Evolutionary conservation across 2,113 vertebrate genomes (phyloP), one percentile per base, ranked within the genome.

Genomic region (Passer domesticus): DNA sequence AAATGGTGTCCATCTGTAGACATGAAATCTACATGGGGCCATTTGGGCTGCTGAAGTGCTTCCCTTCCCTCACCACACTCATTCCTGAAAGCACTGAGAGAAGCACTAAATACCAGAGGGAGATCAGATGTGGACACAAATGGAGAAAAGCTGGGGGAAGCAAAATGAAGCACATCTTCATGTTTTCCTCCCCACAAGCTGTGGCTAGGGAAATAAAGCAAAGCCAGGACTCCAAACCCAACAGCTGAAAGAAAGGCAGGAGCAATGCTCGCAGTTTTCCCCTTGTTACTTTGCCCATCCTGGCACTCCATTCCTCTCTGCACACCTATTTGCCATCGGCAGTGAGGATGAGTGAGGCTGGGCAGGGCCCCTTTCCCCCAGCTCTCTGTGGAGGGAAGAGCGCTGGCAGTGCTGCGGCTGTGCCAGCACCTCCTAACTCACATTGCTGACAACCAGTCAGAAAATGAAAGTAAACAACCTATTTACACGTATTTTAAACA

Each of bases 401-500:
- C 25, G 2, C 16, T 50, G 85, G 53, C 69, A 39, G 28, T 35
- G 63, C 74, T 78, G 18, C 0, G 1, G 44, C 9, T 5, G 0
- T 39, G 70, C 39, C 33, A 56, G 39, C 31, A 19, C 46, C 41
- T 64, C 67, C 43, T 56, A 44, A 83, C 72, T n/a, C 30, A n/a
- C 46, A 30, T 6, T 0, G 4, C 47, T 72, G 78, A 69, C 49
- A 52, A 15, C 31, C 83, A 16, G n/a, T 27, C 67, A 66, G 78
- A 60, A 76, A 60, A 59, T 53, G 64, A 90, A 92, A 81, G 60
- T 39, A 92, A 95, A 84, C 89, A 94, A 83, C 20, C 12, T 88
- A 77, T 90, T 90, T 75, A 86, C 79, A 60, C 30, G 56, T 53
- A 53, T 70, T 83, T 94, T 86, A 95, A 96, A 94, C 78, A 89